Percentiles rank a stretch among this genome's conserved stretches.
Conservation (phyloP, 2,888 invertebrate genomes). For the Drosophila falleni region DNA sequence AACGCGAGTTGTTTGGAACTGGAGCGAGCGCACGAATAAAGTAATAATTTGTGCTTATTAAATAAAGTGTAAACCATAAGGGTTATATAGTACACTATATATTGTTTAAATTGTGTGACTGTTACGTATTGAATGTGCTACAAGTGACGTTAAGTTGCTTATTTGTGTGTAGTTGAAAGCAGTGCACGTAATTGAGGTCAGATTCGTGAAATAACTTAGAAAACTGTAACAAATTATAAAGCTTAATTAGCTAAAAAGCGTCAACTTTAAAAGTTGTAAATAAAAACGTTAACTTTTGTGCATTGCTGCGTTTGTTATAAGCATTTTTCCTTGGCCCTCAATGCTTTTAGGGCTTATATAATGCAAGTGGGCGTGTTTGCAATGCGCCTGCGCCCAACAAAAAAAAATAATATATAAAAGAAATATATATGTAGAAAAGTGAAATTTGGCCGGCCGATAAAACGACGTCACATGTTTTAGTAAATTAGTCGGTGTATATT, state of each 20-base stretch:
- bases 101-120: background rate
- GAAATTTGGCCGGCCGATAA: conserved; percentile 51
- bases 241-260: conserved; percentile 10
- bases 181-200: conserved; percentile 43
- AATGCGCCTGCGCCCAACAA: conserved; percentile 68
- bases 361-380: conserved; percentile 69
- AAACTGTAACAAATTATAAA: conserved; percentile 29
- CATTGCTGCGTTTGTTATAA: conserved; percentile 26
- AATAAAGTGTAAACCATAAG: conserved; percentile 21
- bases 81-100: background rate
- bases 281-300: conserved; percentile 18
- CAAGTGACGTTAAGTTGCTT: background rate
- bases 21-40: conserved; percentile 35
- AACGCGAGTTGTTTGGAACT: conserved; percentile 31
- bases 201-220: conserved; percentile 49
- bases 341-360: conserved; percentile 61
- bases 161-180: background rate
- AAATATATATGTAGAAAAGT: conserved; percentile 56
- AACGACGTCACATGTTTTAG: conserved; percentile 54
- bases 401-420: conserved; percentile 1
- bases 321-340: conserved; percentile 44
- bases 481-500: conserved; percentile 30
- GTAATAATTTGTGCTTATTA: conserved; percentile 38
- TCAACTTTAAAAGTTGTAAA: background rate
- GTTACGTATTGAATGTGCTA: background rate